Evolutionary conservation across 2,797 vertebrate species (phyloP).

Genomic region (Sylvilagus floridanus): DNA sequence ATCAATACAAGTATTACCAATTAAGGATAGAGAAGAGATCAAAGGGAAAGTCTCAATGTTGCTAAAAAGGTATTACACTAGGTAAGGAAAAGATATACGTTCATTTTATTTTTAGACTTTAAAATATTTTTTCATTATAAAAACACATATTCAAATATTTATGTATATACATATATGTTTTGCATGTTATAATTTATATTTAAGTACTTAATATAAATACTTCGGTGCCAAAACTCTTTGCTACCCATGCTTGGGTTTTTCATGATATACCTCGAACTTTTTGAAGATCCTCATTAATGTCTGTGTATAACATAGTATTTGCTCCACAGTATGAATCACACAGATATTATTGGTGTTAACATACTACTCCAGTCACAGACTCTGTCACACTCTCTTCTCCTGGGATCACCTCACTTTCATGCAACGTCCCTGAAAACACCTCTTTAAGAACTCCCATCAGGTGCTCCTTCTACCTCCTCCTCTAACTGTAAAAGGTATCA

Average conservation of each 20-base stretch:
- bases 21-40: background rate
- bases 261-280: too few species aligned
- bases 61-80: background rate
- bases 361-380: background rate
- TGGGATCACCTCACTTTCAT: background rate
- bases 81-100: background rate
- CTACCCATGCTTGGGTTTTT: too few species aligned
- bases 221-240: too few species aligned
- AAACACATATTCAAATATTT: background rate
- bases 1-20: background rate
- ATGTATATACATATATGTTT: background rate
- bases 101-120: background rate
- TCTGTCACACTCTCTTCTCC: background rate
- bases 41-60: background rate
- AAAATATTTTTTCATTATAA: background rate
- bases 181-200: background rate
- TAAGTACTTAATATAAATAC: background rate
- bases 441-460: conserved; percentile 26
- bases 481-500: conserved; percentile 51
- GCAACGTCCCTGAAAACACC: background rate
- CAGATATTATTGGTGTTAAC: background rate
- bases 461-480: conserved; percentile 45
- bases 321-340: background rate
- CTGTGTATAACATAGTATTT: background rate
- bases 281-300: too few species aligned